Evolutionary conservation across 2,888 invertebrate genomes (phyloP), one percentile per base, ranked within the genome.

Genomic region (Rhorus exstirpatorius): DNA sequence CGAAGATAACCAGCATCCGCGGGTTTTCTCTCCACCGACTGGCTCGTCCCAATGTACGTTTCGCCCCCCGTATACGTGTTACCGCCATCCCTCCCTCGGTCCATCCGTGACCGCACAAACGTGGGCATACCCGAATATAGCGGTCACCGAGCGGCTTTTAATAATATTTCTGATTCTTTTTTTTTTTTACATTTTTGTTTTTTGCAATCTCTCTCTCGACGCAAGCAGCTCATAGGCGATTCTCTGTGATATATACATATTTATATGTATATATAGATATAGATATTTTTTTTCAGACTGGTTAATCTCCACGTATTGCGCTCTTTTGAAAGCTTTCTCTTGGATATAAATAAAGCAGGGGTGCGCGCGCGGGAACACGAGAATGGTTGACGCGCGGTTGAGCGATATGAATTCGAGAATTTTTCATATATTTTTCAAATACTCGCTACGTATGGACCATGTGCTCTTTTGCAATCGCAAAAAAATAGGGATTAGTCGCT

Each of bases 231-330:
- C 89, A 90, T 89, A 88, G 89, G 86, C 87, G 87, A 89, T 90
- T 89, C 83, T 78, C 85, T 78, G 85, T 86, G 84, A 86, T 85
- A 84, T 71, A 74, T 81, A 65, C 83, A 49, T 41, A 53, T 44
- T 6, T 31, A 12, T 61, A 38, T 41, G 24, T 26, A 17, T 10
- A 6, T 41, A 24, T 67, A 21, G 8, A 35, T 35, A 19, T 31
- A 19, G 10, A 26, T 67, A 12, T 70, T 90, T 87, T 87, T 85
- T 76, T 76, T 75, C 35, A 41, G 79, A 78, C 84, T 88, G 75
- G 87, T 84, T 92, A 92, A 91, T 92, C 91, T 90, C 87, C 83
- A 89, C 90, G 89, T 90, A 91, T 92, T 90, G 91, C 90, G 86
- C 88, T 89, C 87, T 90, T 91, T 91, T 87, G 88, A 90, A 90